These are phyloP conservation scores for Alligator mississippiensis DNA, from an alignment of 2,113 vertebrate species.

Conservation along the genomic window DNA sequence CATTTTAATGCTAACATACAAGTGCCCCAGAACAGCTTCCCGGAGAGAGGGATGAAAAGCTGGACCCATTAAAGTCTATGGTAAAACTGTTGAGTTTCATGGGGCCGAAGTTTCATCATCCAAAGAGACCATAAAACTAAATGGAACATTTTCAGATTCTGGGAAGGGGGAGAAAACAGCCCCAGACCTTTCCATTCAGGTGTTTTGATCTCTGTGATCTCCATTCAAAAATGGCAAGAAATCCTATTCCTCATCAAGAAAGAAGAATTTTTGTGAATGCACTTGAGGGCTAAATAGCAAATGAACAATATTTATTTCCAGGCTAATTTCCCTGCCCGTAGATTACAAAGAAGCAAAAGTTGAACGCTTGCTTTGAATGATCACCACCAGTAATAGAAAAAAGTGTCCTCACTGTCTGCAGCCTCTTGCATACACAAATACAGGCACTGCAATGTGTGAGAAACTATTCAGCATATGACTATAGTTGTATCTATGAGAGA, in stretches of 20 bases:
- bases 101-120: background rate
- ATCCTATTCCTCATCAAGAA: background rate
- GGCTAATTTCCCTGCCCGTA: background rate
- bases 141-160: background rate
- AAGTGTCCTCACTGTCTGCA: background rate
- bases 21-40: background rate
- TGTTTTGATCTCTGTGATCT: background rate
- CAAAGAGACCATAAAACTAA: slow-evolving; percentile 6
- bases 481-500: background rate
- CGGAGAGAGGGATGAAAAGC: background rate
- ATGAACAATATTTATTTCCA: background rate
- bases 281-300: background rate
- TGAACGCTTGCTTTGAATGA: background rate
- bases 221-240: background rate
- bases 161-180: background rate
- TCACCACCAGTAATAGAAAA: background rate
- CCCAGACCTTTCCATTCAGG: background rate
- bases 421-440: background rate
- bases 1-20: background rate
- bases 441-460: background rate
- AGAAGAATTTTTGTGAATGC: background rate
- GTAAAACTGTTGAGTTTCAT: background rate
- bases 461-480: background rate
- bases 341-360: background rate
- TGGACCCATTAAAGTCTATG: slow-evolving; percentile 17